A percentile compares a stretch with the other conserved stretches of the same genome.
phyloP scores from a whole-genome alignment of 2,113 vertebrate species.

The Dinomys branickii region DNA sequence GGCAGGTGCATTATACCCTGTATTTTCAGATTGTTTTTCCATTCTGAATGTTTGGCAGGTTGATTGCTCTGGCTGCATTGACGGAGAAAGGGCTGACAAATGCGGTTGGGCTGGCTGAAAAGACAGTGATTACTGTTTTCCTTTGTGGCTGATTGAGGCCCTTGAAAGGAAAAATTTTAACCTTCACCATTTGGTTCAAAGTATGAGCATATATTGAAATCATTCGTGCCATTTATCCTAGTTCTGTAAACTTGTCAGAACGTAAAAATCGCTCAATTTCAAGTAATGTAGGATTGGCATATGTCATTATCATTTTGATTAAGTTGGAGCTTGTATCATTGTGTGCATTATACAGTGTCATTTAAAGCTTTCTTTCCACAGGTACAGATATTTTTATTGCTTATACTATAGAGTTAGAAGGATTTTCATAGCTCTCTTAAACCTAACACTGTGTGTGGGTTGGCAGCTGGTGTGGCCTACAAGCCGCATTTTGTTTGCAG shows the following conservation, averaged over 20 bases:
- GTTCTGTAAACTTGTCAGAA: constrained; percentile 99
- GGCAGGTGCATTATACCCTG: constrained; percentile 99
- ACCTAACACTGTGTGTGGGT: constrained; percentile 94
- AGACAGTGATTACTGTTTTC: constrained; percentile 99
- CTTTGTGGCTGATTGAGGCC: constrained; percentile 99
- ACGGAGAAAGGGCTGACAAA: constrained; percentile 98
- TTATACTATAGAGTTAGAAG: constrained; percentile 87
- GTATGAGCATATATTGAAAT: constrained; percentile 98
- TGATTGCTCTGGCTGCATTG: constrained; percentile 99
- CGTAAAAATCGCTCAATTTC: constrained; percentile 94
- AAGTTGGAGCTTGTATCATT: constrained; percentile 94
- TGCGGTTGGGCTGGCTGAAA: constrained; percentile 96
- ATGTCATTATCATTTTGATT: constrained; percentile 99
- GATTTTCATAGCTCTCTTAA: constrained; percentile 89
- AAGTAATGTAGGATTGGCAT: constrained; percentile 94
- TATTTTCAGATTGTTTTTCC: constrained; percentile 99
- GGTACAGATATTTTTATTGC: constrained; percentile 90
- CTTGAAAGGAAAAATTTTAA: constrained; percentile 99
- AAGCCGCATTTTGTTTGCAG: constrained; percentile 98
- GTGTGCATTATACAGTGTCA: constrained; percentile 89
- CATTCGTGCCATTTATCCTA: constrained; percentile 98
- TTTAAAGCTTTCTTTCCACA: constrained; percentile 89
- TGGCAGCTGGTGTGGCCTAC: constrained; percentile 97
- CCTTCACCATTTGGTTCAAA: constrained; percentile 98
- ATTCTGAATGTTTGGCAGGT: constrained; percentile 99